Evolutionary conservation across 2,888 invertebrate genomes (phyloP), one percentile per base, ranked within the genome.

Genomic region (Dyspetes luteomarginatus): DNA sequence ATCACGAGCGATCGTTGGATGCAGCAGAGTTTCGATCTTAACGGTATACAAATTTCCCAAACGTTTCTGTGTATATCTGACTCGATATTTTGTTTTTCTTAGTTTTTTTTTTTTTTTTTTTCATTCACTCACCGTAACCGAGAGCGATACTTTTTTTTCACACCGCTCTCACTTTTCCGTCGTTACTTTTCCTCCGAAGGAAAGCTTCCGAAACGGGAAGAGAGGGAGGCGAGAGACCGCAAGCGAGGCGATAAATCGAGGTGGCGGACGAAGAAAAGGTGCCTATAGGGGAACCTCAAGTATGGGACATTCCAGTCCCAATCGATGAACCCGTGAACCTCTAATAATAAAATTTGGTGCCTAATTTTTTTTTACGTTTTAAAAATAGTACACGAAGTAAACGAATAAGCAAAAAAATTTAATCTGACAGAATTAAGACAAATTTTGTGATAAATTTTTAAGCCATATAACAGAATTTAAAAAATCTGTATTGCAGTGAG

Each of bases 201-300:
- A 72, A 76, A 80, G 71, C 75, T 80, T 76, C 67, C 77, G 81
- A 81, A 77, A 81, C 60, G 60, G 56, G 28, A 68, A 56, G 69
- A 62, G 52, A 43, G 48, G 36, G 55, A 65, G 45, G 62, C 60
- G 80, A 45, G 71, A 73, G 81, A 77, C 74, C 81, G 73, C 83
- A 82, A 82, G 81, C 82, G 77, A 81, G 78, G 82, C 82, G 82
- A 84, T 84, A 84, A 84, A 84, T 84, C 83, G 83, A 83, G 75
- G 60, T 26, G 72, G 73, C 71, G 77, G 77, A 75, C 77, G 77
- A 82, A 78, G 48, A 78, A 77, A 71, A 67, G 71, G 72, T 62
- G 48, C 36, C 50, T 50, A 60, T 41, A 50, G n/a, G 26, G 17
- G 43, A 74, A 64, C 15, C 45, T 17, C n/a, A n/a, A n/a, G n/a